Evolutionary conservation across 2,888 invertebrate genomes (phyloP), one percentile per base, ranked within the genome.

Genomic region (Dusona sp.): DNA sequence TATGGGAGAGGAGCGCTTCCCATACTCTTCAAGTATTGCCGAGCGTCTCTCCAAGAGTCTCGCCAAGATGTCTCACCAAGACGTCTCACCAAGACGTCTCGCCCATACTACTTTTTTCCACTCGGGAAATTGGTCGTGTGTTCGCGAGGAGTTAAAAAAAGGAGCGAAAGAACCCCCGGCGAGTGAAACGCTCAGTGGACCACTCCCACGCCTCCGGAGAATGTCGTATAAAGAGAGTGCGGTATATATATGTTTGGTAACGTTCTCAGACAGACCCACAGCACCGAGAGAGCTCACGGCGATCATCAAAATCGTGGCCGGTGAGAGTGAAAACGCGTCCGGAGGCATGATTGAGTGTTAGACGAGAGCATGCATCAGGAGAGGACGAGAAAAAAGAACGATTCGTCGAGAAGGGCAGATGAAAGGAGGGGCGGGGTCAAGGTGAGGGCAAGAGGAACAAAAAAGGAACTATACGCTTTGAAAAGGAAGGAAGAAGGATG

Each of bases 171-270:
- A 78, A 83, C 80, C 83, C 86, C 83, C 72, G 80, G 86, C 80
- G 86, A 85, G 81, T 61, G 72, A 64, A 75, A 77, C 77, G 70
- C 83, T 78, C 68, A 65, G 36, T 74, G 82, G 74, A 67, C 79
- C 83, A 88, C 88, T 88, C 89, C 88, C 89, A 88, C 89, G 89
- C 89, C 87, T 84, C 65, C 54, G 85, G 84, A 84, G 79, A 86
- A 82, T 73, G 74, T 70, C 61, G 57, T 72, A 19, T 22, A 25
- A 57, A 25, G 57, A 57, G 75, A 54, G 57, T 54, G 75, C 70
- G 36, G 9, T n/a, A 38, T 67, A 19, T 29, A 19, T 36, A 33
- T 16, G 64, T 33, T 57, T 29, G 68, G 51, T 54, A 25, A 38
- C 45, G 54, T 70, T 70, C 38, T 79, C 22, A 48, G 64, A 48